A percentile compares a stretch with the other conserved stretches of the same genome.
Conservation (phyloP, 2,888 invertebrate genomes). For the Oxytorus armatus region DNA sequence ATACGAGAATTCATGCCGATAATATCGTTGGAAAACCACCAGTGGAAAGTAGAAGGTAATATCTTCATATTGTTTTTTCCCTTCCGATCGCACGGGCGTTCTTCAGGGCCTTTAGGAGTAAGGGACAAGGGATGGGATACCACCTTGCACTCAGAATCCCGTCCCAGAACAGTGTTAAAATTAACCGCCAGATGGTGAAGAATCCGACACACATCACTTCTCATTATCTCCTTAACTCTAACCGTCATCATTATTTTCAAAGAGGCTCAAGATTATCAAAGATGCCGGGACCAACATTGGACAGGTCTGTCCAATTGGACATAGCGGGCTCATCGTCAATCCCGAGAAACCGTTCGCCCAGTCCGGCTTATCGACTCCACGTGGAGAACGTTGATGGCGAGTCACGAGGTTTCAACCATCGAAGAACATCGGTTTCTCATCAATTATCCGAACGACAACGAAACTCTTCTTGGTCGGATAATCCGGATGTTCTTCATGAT, state of each 20-base stretch:
- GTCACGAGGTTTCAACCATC: constrained; percentile 75
- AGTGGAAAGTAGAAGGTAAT: constrained; percentile 78
- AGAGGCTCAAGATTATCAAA: constrained; percentile 75
- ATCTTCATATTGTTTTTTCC: background rate
- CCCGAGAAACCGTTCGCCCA: constrained; percentile 82
- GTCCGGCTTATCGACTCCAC: constrained; percentile 83
- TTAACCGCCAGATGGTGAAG: no score
- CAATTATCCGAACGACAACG: constrained; percentile 72
- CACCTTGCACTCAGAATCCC: no score
- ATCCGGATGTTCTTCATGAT: constrained; percentile 68
- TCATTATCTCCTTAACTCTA: constrained; percentile 9
- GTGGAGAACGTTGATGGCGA: constrained; percentile 83
- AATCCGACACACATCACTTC: no score
- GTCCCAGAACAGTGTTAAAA: no score
- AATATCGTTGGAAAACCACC: constrained; percentile 79
- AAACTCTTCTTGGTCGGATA: constrained; percentile 74
- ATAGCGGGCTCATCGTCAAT: constrained; percentile 64
- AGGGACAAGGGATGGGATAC: no score
- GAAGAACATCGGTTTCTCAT: constrained; percentile 72
- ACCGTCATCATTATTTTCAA: constrained; percentile 2
- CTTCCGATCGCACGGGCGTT: no score
- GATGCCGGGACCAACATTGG: constrained; percentile 46
- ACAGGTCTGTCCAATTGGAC: constrained; percentile 72
- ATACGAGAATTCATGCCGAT: constrained; percentile 79
- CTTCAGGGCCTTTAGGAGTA: background rate